Conservation (phyloP, 2,888 invertebrate genomes). For the Busseola fusca region DNA sequence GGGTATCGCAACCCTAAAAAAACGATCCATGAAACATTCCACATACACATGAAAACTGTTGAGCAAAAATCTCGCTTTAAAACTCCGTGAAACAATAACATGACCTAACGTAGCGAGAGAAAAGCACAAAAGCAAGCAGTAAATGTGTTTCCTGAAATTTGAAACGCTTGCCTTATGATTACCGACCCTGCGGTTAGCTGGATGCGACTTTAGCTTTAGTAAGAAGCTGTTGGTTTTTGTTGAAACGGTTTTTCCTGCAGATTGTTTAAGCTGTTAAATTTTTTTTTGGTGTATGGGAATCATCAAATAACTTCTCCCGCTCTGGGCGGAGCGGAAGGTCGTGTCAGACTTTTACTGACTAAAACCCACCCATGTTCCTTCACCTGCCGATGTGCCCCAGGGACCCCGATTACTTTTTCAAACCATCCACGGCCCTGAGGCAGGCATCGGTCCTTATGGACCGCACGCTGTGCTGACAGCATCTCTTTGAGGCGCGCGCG, state of each 20-base stretch:
- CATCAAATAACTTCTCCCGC: too few species aligned
- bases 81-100: constrained; percentile 35
- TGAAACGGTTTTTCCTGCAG: constrained; percentile 3
- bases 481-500: too few species aligned
- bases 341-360: too few species aligned
- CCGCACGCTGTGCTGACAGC: too few species aligned
- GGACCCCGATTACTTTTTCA: too few species aligned
- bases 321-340: too few species aligned
- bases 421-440: too few species aligned
- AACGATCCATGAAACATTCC: background rate
- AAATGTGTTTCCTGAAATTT: constrained; percentile 70
- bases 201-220: constrained; percentile 18
- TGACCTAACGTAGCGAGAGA: constrained; percentile 36
- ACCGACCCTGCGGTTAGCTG: constrained; percentile 50
- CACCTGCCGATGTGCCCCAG: too few species aligned
- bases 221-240: background rate
- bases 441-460: too few species aligned
- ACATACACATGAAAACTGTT: constrained; percentile 13
- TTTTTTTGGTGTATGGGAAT: too few species aligned
- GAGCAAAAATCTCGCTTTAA: constrained; percentile 25
- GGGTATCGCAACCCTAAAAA: too few species aligned
- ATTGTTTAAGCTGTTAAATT: background rate
- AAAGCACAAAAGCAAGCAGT: constrained; percentile 58
- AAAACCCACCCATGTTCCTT: too few species aligned
- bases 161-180: constrained; percentile 65